phyloP scores from a whole-genome alignment of 2,113 vertebrate species.

The Brevimyrus niger region DNA sequence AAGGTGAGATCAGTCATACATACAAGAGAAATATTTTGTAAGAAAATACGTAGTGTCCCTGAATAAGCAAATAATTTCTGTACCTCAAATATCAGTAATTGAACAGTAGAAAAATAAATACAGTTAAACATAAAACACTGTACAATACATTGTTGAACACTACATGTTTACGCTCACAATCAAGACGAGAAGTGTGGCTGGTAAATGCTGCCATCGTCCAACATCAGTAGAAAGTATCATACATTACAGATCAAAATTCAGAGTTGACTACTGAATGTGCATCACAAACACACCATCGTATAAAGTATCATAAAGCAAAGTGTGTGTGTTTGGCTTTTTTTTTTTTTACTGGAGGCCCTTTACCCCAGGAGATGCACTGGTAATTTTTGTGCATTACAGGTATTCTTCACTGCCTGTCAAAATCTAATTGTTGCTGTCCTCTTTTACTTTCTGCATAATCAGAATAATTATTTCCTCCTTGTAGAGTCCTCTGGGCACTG shows the following conservation, averaged over 20 bases:
- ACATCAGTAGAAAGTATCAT: not conserved
- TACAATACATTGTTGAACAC: not conserved
- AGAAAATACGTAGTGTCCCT: not conserved
- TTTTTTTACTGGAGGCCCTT: conserved; percentile 17
- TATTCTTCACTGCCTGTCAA: conserved; percentile 3
- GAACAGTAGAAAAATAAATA: not conserved
- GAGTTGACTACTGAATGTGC: not conserved
- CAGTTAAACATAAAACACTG: not conserved
- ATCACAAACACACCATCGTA: not conserved
- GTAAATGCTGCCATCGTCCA: not conserved
- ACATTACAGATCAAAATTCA: not conserved
- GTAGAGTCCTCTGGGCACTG: not conserved
- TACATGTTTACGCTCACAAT: not conserved
- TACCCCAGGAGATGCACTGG: not conserved
- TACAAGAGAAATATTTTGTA: not conserved
- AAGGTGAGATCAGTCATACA: not conserved
- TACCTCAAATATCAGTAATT: not conserved
- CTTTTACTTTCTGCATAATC: not conserved
- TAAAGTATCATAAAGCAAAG: not conserved
- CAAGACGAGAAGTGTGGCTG: not conserved
- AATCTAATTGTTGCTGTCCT: not conserved
- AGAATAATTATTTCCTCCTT: not conserved
- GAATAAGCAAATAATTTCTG: not conserved
- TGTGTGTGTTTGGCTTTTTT: not conserved
- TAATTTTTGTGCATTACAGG: not conserved